Conservation (phyloP, 2,113 vertebrate genomes). For the Daphoenositta chrysoptera region DNA sequence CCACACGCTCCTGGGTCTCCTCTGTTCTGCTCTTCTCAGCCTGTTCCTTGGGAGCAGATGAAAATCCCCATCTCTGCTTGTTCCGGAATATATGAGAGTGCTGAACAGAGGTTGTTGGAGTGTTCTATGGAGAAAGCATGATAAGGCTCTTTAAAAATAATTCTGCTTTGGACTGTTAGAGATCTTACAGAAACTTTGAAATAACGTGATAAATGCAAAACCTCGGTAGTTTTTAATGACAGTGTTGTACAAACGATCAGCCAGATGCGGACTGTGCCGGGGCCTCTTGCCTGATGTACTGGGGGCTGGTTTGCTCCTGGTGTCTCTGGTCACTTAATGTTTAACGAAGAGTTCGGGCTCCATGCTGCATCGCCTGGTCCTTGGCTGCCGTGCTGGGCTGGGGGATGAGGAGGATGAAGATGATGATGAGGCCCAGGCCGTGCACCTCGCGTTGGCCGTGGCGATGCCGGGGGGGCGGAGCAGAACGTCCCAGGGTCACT, state of each 20-base stretch:
- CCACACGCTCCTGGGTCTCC: accelerated
- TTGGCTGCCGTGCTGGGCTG: accelerated
- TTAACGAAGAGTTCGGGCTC: accelerated
- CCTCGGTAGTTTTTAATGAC: background rate
- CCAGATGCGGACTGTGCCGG: accelerated
- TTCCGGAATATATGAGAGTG: accelerated
- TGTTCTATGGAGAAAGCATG: accelerated
- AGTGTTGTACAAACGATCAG: background rate
- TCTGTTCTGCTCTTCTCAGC: background rate
- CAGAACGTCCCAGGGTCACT: slow-evolving; percentile 74
- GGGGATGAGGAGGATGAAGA: accelerated
- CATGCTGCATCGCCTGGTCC: background rate
- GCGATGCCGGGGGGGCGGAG: background rate
- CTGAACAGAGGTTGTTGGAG: background rate
- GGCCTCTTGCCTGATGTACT: background rate
- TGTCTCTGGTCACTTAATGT: accelerated
- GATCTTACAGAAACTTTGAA: background rate
- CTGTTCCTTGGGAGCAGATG: background rate
- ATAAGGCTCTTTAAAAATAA: background rate
- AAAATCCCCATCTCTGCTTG: background rate
- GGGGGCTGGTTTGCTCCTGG: background rate
- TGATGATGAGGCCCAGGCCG: slow-evolving; percentile 38
- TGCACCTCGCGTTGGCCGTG: slow-evolving; percentile 51
- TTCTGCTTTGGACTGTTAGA: background rate
- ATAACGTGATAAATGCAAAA: background rate